Percentiles rank a stretch among this genome's conserved stretches.
phyloP scores from a whole-genome alignment of 2,888 invertebrate species.

The Antitype chi region DNA sequence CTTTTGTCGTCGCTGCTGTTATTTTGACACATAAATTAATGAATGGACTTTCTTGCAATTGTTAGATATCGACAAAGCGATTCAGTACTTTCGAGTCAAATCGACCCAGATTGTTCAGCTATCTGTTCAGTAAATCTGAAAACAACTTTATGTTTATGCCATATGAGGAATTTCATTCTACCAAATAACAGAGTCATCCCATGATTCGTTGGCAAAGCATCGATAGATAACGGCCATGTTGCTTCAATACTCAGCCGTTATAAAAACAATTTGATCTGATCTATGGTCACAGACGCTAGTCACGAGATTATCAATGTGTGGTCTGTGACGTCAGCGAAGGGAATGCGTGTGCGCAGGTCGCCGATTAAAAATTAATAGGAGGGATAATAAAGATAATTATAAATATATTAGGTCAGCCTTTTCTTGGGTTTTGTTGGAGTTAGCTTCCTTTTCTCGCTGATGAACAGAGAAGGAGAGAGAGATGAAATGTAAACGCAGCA shows the following conservation, averaged over 20 bases:
- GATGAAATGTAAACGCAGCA: background rate
- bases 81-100: background rate
- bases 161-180: slow-evolving; percentile 17
- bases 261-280: slow-evolving; percentile 66
- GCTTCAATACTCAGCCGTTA: slow-evolving; percentile 50
- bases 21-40: background rate
- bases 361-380: slow-evolving; percentile 3
- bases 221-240: slow-evolving; percentile 36
- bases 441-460: background rate
- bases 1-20: background rate
- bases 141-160: background rate
- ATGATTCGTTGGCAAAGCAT: slow-evolving; percentile 45
- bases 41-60: background rate
- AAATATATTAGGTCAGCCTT: background rate
- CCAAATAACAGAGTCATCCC: slow-evolving; percentile 26
- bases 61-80: background rate
- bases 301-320: slow-evolving; percentile 66
- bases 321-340: slow-evolving; percentile 53
- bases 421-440: background rate
- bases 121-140: background rate
- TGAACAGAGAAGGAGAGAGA: background rate
- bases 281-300: slow-evolving; percentile 46
- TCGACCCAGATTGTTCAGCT: background rate
- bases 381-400: background rate
- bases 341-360: slow-evolving; percentile 22